Evolutionary conservation across 2,113 vertebrate genomes (phyloP), one percentile per base, ranked within the genome.

Genomic region (Machaerirhynchus nigripectus): DNA sequence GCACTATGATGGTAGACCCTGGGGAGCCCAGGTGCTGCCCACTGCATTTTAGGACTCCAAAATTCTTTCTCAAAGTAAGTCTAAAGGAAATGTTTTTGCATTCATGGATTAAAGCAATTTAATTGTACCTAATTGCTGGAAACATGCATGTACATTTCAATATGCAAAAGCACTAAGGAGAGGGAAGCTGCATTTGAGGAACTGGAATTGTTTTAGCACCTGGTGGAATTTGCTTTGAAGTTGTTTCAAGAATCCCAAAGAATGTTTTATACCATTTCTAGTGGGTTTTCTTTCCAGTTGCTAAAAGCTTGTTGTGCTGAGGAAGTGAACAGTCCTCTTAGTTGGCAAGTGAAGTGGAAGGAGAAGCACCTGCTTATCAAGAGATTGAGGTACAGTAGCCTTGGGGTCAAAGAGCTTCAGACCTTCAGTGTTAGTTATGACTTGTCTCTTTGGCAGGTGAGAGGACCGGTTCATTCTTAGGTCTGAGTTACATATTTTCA

Each of bases 401-500:
- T 23, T n/a, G n/a, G 50, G 27, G 24, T 65, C 0, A 0, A 52
- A 77, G 42, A 50, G 3, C 27, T 76, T 50, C 31, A 13, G 64
- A 61, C 39, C 33, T 49, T 86, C 14, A 7, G 10, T 50, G 68
- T 82, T 64, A 60, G 31, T 49, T 84, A 59, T 4, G 1, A n/a
- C 14, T 46, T 69, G 31, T 75, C 67, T 57, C n/a, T 42, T 57
- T 50, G 49, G 19, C 23, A 82, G 37, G 15, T 76, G 61, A 79
- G 57, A 87, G 40, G 8, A 85, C 11, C 26, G 47, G 33, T 35
- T 76, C 11, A 20, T 65, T 93, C 40, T 81, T 24, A 47, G 44
- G 10, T 75, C n/a, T 55, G 35, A 63, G 14, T 59, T 64, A 42
- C 74, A 15, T 33, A 63, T 63, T 78, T 56, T 61, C 35, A 3